Evolutionary conservation across 1,140 invertebrate genomes (phyloP), one percentile per base, ranked within the genome.

Genomic region (Mesaphorura yosii): DNA sequence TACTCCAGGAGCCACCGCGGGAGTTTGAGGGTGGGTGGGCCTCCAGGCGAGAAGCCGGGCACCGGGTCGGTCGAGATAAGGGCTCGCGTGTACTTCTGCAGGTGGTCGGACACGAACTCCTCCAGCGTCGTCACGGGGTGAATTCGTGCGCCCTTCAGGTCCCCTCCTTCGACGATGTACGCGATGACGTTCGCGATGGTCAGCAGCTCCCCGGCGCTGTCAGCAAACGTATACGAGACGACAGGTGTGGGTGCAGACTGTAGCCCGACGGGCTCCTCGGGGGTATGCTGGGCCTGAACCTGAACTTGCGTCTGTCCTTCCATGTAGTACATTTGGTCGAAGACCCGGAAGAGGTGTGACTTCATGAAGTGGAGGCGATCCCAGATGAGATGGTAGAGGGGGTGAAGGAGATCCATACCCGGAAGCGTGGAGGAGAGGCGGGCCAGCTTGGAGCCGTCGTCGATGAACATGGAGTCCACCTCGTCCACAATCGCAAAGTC

Each of bases 401-500:
- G 19, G n/a, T 58, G 37, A n/a, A 57, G 17, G 3, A 28, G 23
- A 12, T 57, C 55, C 50, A 53, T 53, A 19, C 50, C 55, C 2
- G 55, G 55, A 2, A 57, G 12, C 22, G 31, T 48, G 3, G 42
- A 47, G 2, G 38, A 15, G 4, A 58, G 25, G 17, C 50, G 2
- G 20, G 56, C 38, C 3, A 37, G 27, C 19, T 53, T 47, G 4
- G 39, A 44, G 25, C 37, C 46, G 38, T 58, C 47, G 37, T 58
- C 56, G 38, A 58, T 47, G 19, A 58, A 45, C 51, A 58, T 53
- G n/a, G n/a, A 26, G 48, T 58, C 56, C 7, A 58, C 56, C 34
- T 58, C 56, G 27, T 58, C 56, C 1, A 58, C 38, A 2, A 58
- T 53, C 0, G 47, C 38, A 1, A 29, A 48, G n/a, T 12, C 12